A percentile compares a stretch with the other conserved stretches of the same genome.
Evolutionary conservation across 1,140 invertebrate species (phyloP).

Genomic region (Heterodera schachtii): DNA sequence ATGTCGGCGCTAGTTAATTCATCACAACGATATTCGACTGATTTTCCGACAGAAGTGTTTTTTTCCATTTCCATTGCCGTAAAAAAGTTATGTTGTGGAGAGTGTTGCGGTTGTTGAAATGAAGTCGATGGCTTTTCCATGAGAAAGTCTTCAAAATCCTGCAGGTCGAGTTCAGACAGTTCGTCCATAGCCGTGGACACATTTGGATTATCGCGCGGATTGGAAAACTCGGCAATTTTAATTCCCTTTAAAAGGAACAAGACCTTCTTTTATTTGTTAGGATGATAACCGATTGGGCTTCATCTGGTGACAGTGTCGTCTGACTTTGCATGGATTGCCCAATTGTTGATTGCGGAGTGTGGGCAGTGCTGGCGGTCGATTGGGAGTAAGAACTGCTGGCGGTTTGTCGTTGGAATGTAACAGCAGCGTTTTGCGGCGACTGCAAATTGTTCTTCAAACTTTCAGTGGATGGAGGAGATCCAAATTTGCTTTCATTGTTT

Average conservation of each 20-base stretch:
- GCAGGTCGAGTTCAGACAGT: slow-evolving; percentile 30
- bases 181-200: slow-evolving; percentile 9
- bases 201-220: not conserved
- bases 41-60: not conserved
- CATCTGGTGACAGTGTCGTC: not conserved
- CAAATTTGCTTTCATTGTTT: not conserved
- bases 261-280: not conserved
- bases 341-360: slow-evolving; percentile 1
- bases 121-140: slow-evolving; percentile 27
- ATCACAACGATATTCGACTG: slow-evolving; percentile 22
- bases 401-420: not conserved
- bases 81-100: slow-evolving; percentile 5
- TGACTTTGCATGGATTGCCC: not conserved
- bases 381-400: not conserved
- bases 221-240: not conserved
- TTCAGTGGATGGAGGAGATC: not conserved
- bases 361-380: slow-evolving; percentile 13
- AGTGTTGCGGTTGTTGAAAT: not conserved
- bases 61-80: slow-evolving; percentile 18
- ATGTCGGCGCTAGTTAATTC: slow-evolving; percentile 44
- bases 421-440: not conserved
- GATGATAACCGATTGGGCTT: slow-evolving; percentile 1
- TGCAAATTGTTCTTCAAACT: not conserved
- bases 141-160: slow-evolving; percentile 40
- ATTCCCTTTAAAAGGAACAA: not conserved